Evolutionary conservation across 1,140 invertebrate genomes (phyloP).

Genomic region (Lepidostoma basale): DNA sequence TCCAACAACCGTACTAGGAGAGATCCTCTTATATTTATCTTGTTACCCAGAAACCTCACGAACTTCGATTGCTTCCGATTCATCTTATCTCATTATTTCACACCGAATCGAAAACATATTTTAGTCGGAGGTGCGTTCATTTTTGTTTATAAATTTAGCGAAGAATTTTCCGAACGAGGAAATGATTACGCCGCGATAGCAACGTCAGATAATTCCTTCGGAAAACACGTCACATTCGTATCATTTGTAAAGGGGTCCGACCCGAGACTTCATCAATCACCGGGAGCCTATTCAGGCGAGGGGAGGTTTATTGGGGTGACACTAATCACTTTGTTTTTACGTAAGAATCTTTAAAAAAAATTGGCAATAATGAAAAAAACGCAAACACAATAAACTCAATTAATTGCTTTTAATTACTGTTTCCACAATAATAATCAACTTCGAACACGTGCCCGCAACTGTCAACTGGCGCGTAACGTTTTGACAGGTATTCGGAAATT

Average conservation of each 20-base stretch:
- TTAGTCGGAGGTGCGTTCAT: not conserved
- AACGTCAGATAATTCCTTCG: slow-evolving; percentile 9
- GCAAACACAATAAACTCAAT: not conserved
- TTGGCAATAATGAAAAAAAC: slow-evolving; percentile 9
- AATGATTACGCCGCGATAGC: slow-evolving; percentile 9
- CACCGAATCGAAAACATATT: not conserved
- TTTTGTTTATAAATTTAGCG: not conserved
- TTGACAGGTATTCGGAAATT: no score
- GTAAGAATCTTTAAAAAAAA: slow-evolving; percentile 9
- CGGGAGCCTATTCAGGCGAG: slow-evolving; percentile 2
- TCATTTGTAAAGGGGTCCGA: slow-evolving; percentile 12
- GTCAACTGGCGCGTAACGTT: no score
- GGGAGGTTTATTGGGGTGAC: slow-evolving; percentile 18
- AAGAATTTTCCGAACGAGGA: slow-evolving; percentile 1
- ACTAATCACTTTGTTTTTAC: slow-evolving; percentile 29
- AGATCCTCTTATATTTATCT: slow-evolving; percentile 24
- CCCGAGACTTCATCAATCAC: slow-evolving; percentile 27
- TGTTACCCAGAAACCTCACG: slow-evolving; percentile 27
- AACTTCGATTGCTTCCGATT: slow-evolving; percentile 16
- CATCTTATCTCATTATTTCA: slow-evolving; percentile 9
- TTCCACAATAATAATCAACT: no score
- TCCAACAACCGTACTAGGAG: not conserved
- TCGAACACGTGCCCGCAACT: no score
- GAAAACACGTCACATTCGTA: slow-evolving; percentile 19
- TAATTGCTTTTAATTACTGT: not conserved